Percentiles rank a stretch among this genome's conserved stretches.
phyloP scores from a whole-genome alignment of 2,888 invertebrate species.

The Nephrotoma appendiculata region DNA sequence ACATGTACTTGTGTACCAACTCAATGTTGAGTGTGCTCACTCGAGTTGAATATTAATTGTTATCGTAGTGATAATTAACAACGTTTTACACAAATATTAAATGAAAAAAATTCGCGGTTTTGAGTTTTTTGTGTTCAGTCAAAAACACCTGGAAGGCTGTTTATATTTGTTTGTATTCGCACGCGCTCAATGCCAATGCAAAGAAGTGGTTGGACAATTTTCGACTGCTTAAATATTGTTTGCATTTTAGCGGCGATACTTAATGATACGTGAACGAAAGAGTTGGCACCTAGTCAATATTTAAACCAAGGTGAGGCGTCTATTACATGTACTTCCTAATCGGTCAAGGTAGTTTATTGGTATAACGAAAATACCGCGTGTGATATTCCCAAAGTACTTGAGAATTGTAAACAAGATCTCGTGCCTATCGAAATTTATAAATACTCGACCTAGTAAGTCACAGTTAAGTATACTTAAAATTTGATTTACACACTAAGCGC shows the following conservation, averaged over 20 bases:
- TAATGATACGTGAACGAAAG: not conserved
- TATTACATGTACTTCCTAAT: too few species aligned
- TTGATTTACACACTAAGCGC: not conserved
- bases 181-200: not conserved
- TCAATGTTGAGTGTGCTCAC: not conserved
- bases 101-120: not conserved
- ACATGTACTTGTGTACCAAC: not conserved
- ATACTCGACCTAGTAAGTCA: not conserved
- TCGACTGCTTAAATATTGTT: not conserved
- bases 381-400: not conserved
- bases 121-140: not conserved
- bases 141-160: not conserved
- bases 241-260: not conserved
- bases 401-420: not conserved
- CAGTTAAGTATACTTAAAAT: not conserved
- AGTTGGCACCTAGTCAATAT: too few species aligned
- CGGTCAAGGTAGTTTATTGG: too few species aligned
- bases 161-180: not conserved
- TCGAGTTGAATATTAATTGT: not conserved
- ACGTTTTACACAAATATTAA: not conserved
- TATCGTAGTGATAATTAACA: not conserved
- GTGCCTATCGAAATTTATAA: not conserved
- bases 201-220: not conserved
- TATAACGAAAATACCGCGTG: too few species aligned
- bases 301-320: too few species aligned